Evolutionary conservation across 2,113 vertebrate species (phyloP), one percentile per base, ranked within the genome.

Genomic region (Thermophis baileyi): DNA sequence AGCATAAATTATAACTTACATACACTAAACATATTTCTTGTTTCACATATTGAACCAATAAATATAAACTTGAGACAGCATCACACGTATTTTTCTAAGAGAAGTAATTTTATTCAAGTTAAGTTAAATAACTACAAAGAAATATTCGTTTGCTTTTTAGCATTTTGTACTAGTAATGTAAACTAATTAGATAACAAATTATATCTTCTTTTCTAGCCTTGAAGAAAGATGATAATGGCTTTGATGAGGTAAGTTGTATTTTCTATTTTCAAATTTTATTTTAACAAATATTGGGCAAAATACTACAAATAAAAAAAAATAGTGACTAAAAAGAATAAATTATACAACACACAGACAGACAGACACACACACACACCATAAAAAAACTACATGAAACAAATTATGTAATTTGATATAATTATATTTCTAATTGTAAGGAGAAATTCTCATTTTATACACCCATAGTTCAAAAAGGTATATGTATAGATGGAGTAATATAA

Each of bases 201-300:
- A 93, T 94, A 95, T 95, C 97, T 97, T 97, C 96, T 90, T 97
- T 98, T 97, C 89, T 97, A 99, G 99, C 99, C 94, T 98, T 99
- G 98, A 99, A 99, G 98, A 99, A 99, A 97, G 99, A 99, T 25
- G 99, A 99, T 96, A 98, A 97, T 94, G 95, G 97, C 96, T 99
- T 99, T 97, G 99, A 99, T 96, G 99, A 99, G 98, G 99, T 99
- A 98, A 95, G 97, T 96, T 96, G 94, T 94, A 94, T n/a, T 81
- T 81, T 81, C 18, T 97, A 93, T 95, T 95, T 96, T 96, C 97
- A 55, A 94, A 47, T 27, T 49, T 96, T 85, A 44, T 81, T 81
- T 81, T 44, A 81, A 81, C 18, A 40, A 44, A 44, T 8, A 81
- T 81, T 81, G 35, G 69, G 6, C 69, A 81, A 81, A 81, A 40